Evolutionary conservation across 2,888 invertebrate species (phyloP).

Genomic region (Drosophila paracracens): DNA sequence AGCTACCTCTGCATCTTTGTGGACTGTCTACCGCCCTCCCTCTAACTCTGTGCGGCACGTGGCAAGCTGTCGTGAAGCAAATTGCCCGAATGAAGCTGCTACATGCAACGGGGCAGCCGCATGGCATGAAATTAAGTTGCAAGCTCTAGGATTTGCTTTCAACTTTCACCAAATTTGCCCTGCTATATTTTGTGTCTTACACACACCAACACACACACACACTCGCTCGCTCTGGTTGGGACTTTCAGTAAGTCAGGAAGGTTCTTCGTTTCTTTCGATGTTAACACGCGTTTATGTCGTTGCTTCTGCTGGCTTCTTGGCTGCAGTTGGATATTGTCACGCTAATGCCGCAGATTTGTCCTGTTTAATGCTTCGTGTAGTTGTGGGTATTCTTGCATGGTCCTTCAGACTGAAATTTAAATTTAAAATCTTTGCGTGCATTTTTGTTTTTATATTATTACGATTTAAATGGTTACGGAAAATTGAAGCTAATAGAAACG

Average conservation of each 20-base stretch:
- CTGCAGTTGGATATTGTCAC: conserved; percentile 74
- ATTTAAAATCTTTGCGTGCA: neutral
- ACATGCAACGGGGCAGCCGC: conserved; percentile 64
- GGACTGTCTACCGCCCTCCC: neutral
- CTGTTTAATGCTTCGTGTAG: conserved; percentile 64
- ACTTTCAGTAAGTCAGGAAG: conserved; percentile 41
- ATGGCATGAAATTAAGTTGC: conserved; percentile 78
- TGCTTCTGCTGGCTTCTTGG: conserved; percentile 58
- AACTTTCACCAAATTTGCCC: conserved; percentile 71
- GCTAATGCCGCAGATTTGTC: conserved; percentile 76
- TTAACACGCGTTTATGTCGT: conserved; percentile 70
- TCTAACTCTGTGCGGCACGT: conserved; percentile 45
- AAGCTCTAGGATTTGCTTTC: conserved; percentile 78
- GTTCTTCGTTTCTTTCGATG: conserved; percentile 56
- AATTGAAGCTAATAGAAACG: neutral
- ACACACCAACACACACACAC: conserved; percentile 15
- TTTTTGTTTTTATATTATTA: too few relatives aligned
- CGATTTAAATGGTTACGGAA: neutral
- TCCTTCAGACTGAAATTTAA: conserved; percentile 11
- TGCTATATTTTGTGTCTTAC: conserved; percentile 37
- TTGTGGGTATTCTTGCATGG: conserved; percentile 39
- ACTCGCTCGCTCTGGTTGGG: conserved; percentile 7
- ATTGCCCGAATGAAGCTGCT: conserved; percentile 76
- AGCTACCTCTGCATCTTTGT: conserved; percentile 23
- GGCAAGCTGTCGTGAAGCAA: conserved; percentile 72